Conservation (phyloP, 2,888 invertebrate species). For the Eristalis arbustorum region DNA sequence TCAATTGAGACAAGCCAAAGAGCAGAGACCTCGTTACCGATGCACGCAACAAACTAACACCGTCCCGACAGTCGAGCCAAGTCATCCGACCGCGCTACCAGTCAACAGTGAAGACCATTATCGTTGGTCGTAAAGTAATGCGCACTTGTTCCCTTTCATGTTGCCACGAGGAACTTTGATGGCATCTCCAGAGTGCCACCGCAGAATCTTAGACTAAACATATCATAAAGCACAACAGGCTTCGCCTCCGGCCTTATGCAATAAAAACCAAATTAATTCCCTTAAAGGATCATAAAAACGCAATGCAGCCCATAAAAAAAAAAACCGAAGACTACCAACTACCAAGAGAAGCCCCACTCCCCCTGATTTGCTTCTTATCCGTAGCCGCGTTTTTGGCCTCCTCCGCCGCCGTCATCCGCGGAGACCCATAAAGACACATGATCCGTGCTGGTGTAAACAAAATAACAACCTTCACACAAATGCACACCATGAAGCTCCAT, state of each 20-base stretch:
- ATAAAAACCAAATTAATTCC: conserved; percentile 63
- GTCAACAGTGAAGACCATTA: background rate
- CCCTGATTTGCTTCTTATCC: background rate
- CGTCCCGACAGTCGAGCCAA: background rate
- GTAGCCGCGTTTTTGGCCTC: background rate
- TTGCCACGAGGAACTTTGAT: conserved; percentile 6
- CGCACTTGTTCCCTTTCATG: conserved; percentile 14
- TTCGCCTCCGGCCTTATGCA: conserved; percentile 9
- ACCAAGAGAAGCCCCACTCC: background rate
- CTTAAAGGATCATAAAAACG: conserved; percentile 62
- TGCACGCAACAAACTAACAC: background rate
- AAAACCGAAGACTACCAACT: background rate
- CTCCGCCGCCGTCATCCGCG: background rate
- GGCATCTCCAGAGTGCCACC: conserved; percentile 28
- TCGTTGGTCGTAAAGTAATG: background rate
- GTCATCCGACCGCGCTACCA: background rate
- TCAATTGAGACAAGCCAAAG: background rate
- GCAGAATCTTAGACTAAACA: conserved; percentile 49
- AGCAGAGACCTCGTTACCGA: background rate
- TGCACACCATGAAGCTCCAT: conserved; percentile 25
- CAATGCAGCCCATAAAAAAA: conserved; percentile 52
- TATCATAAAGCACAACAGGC: conserved; percentile 19
- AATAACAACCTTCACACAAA: conserved; percentile 51
- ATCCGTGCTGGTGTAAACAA: conserved; percentile 49
- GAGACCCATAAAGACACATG: conserved; percentile 49